These are phyloP conservation scores for Diplodus puntazzo DNA, from an alignment of 2,797 vertebrate species.

Conservation along the genomic window DNA sequence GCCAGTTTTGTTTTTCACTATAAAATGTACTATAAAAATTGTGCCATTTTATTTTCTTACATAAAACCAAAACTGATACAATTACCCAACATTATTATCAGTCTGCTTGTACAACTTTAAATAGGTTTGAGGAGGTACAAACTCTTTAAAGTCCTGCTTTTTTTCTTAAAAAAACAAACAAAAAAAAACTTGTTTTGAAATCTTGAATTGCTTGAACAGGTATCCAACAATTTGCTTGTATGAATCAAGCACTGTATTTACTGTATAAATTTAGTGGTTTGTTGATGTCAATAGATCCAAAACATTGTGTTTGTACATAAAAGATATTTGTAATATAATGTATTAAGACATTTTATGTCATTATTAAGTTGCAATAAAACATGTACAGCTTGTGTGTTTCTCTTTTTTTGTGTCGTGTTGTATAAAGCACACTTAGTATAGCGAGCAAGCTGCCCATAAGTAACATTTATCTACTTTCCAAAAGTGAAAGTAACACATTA, in stretches of 20 bases:
- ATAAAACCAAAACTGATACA: constrained; percentile 24
- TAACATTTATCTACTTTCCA: neutral
- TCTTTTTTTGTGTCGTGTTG: constrained; percentile 3
- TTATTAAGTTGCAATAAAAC: constrained; percentile 82
- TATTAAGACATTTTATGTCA: constrained; percentile 77
- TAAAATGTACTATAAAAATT: constrained; percentile 23
- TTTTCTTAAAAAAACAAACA: constrained; percentile 2
- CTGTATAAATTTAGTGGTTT: constrained; percentile 84
- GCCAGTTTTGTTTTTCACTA: constrained; percentile 39
- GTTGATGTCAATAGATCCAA: constrained; percentile 78
- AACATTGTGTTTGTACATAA: constrained; percentile 84
- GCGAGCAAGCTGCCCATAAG: neutral
- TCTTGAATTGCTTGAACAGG: constrained; percentile 66
- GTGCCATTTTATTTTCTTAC: constrained; percentile 17
- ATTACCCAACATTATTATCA: neutral
- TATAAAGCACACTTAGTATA: neutral
- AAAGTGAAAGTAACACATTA: neutral
- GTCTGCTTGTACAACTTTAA: constrained; percentile 14
- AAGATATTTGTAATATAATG: constrained; percentile 87
- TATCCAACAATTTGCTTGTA: constrained; percentile 75
- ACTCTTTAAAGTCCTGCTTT: constrained; percentile 30
- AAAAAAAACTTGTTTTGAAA: constrained; percentile 57
- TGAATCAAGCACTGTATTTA: constrained; percentile 84
- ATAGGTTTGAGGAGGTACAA: constrained; percentile 9
- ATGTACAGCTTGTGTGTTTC: constrained; percentile 77